Conservation (phyloP, 1,140 invertebrate genomes). For the Aphelenchoides besseyi region DNA sequence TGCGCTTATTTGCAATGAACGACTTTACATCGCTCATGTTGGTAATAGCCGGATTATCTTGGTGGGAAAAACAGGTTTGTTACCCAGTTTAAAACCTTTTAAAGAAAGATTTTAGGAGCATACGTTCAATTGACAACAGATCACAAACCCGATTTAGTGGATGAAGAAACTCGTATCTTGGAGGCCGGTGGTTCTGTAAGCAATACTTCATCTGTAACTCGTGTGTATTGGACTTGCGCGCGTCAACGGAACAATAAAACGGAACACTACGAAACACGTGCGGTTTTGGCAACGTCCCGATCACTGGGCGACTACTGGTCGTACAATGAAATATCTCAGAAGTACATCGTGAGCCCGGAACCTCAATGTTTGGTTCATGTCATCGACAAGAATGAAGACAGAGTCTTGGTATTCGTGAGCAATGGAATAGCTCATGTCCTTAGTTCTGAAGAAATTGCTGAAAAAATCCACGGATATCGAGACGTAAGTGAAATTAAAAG, state of each 20-base stretch:
- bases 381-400: not conserved
- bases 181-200: slow-evolving; percentile 8
- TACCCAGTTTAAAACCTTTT: no score
- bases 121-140: slow-evolving; percentile 16
- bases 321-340: slow-evolving; percentile 4
- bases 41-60: slow-evolving; percentile 19
- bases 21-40: slow-evolving; percentile 18
- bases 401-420: not conserved
- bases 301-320: slow-evolving; percentile 23
- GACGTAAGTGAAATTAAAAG: not conserved
- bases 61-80: no score
- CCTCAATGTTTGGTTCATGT: slow-evolving; percentile 1
- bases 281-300: not conserved
- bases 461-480: no score
- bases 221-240: no score
- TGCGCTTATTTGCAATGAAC: not conserved
- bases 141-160: slow-evolving; percentile 20
- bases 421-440: no score
- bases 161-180: slow-evolving; percentile 3
- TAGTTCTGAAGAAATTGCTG: no score
- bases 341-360: slow-evolving; percentile 20
- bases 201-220: no score
- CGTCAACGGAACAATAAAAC: not conserved
- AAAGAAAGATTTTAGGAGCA: no score
- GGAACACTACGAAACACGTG: not conserved